phyloP scores from a whole-genome alignment of 2,888 invertebrate genomes.

The Erannis defoliaria region DNA sequence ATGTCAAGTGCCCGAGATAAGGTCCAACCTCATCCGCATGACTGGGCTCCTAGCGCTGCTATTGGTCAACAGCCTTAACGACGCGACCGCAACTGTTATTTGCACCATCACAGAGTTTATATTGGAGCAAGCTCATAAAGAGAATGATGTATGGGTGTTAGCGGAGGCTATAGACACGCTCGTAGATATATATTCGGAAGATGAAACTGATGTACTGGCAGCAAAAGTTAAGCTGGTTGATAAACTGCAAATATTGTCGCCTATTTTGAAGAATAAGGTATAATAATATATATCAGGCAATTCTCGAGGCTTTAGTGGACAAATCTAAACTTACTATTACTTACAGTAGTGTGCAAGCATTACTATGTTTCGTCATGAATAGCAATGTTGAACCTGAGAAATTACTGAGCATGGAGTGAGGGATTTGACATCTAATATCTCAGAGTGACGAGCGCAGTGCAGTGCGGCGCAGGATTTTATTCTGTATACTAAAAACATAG shows the following conservation, averaged over 20 bases:
- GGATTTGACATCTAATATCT: too few relatives aligned
- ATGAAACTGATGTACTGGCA: conserved; percentile 89
- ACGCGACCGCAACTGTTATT: conserved; percentile 69
- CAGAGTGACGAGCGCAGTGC: too few relatives aligned
- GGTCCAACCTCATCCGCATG: conserved; percentile 87
- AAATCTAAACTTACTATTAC: too few relatives aligned
- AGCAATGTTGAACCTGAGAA: too few relatives aligned
- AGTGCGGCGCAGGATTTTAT: too few relatives aligned
- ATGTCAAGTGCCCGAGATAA: conserved; percentile 84
- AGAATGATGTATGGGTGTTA: conserved; percentile 89
- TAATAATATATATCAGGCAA: background rate
- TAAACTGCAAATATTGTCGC: conserved; percentile 86
- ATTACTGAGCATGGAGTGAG: too few relatives aligned
- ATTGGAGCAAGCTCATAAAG: conserved; percentile 87
- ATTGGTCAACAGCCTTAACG: conserved; percentile 73
- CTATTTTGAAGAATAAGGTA: conserved; percentile 89
- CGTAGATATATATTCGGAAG: conserved; percentile 92
- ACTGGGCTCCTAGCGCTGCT: conserved; percentile 85
- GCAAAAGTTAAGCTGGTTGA: conserved; percentile 88
- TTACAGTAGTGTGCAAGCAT: too few relatives aligned
- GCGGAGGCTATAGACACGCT: conserved; percentile 92
- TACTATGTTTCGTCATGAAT: too few relatives aligned
- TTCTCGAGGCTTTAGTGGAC: too few relatives aligned
- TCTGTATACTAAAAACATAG: too few relatives aligned
- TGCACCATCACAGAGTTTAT: conserved; percentile 87